Percentiles rank a stretch among this genome's conserved stretches.
phyloP scores from a whole-genome alignment of 2,797 vertebrate species.

The Cynodonichthys magdalenae region DNA sequence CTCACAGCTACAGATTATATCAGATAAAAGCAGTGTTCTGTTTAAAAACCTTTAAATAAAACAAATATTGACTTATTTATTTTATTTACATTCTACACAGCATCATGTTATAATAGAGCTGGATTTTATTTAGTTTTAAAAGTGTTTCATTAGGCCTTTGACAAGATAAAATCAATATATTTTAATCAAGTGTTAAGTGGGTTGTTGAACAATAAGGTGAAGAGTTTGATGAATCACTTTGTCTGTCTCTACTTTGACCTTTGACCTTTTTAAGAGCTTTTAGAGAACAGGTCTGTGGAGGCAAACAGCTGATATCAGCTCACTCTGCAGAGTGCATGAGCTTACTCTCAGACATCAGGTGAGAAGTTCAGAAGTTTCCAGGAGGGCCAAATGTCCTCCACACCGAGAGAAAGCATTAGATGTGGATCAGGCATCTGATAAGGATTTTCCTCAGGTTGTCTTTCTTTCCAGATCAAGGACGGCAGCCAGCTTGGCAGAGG shows the following conservation, averaged over 20 bases:
- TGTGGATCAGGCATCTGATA: background rate
- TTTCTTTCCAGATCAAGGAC: background rate
- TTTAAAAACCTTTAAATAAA: too few relatives aligned
- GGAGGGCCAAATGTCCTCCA: background rate
- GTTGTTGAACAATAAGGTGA: background rate
- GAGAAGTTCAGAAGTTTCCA: background rate
- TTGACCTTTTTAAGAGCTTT: background rate
- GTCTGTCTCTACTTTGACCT: background rate
- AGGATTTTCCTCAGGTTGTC: background rate
- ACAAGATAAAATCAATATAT: background rate
- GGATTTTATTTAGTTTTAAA: too few relatives aligned
- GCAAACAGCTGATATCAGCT: background rate
- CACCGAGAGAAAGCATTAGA: background rate
- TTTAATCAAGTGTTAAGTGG: background rate
- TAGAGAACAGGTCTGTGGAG: background rate
- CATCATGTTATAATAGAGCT: too few relatives aligned
- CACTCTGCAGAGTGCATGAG: background rate
- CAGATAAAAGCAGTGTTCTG: too few relatives aligned
- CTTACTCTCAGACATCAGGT: slow-evolving; percentile 1
- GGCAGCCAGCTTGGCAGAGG: background rate
- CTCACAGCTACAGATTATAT: too few relatives aligned
- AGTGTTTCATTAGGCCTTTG: too few relatives aligned
- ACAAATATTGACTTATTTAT: too few relatives aligned
- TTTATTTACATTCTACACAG: too few relatives aligned
- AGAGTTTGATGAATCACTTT: background rate